Conservation (phyloP, 2,113 vertebrate species). For the Deroptyus accipitrinus region DNA sequence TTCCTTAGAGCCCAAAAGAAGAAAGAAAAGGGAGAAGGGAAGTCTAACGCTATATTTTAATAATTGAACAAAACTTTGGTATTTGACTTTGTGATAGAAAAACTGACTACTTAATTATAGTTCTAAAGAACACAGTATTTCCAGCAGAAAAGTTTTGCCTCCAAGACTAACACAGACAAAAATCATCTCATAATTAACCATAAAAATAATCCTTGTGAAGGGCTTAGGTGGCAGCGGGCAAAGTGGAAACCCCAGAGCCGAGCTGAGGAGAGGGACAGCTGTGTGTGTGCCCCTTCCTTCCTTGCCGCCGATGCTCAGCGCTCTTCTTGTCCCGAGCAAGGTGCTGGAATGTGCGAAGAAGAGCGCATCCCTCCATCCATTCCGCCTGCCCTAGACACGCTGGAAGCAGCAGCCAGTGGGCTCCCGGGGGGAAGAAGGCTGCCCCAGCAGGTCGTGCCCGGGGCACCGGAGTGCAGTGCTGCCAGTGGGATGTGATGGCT, state of each 20-base stretch:
- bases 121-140: not conserved
- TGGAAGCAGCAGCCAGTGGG: not conserved
- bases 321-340: not conserved
- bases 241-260: not conserved
- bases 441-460: not conserved
- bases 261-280: not conserved
- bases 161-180: not conserved
- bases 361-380: not conserved
- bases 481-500: not conserved
- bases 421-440: not conserved
- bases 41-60: not conserved
- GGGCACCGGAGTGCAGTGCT: not conserved
- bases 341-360: not conserved
- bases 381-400: not conserved
- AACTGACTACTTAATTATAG: not conserved
- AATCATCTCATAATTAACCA: not conserved
- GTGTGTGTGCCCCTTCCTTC: too few relatives aligned
- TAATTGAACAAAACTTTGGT: not conserved
- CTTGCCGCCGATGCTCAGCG: not conserved
- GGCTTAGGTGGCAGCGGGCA: not conserved
- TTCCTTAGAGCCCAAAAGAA: not conserved
- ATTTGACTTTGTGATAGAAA: not conserved
- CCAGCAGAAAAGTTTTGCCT: not conserved
- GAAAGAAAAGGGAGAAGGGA: rapidly evolving
- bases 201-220: not conserved